Evolutionary conservation across 2,113 vertebrate genomes (phyloP).

Genomic region (Oryzias melastigma): DNA sequence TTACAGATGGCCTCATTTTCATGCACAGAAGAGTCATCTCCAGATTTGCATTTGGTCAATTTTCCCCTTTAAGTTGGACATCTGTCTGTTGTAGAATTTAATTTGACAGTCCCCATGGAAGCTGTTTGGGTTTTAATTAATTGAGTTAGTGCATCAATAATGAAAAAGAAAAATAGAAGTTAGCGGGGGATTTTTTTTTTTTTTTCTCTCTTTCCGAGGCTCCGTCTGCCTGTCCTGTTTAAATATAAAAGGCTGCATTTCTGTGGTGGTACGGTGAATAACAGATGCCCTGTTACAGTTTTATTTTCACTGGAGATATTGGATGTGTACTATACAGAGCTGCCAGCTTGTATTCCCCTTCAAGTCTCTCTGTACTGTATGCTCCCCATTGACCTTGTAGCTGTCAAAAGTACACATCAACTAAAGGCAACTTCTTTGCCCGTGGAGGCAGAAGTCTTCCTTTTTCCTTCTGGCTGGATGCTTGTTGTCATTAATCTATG

Average conservation of each 20-base stretch:
- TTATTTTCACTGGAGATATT: neutral
- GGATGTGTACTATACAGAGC: neutral
- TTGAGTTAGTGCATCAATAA: constrained; percentile 67
- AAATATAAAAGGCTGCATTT: constrained; percentile 4
- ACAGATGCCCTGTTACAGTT: neutral
- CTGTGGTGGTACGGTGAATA: neutral
- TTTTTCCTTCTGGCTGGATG: constrained; percentile 26
- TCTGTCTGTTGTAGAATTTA: constrained; percentile 78
- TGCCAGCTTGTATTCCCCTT: constrained; percentile 12
- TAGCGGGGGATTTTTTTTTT: neutral
- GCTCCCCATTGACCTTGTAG: constrained; percentile 50
- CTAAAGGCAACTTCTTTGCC: constrained; percentile 48
- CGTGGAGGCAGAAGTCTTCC: constrained; percentile 28
- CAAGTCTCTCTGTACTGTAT: constrained; percentile 7
- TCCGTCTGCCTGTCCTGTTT: neutral
- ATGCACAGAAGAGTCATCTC: constrained; percentile 74
- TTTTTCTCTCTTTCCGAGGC: constrained; percentile 2
- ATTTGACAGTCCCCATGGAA: constrained; percentile 67
- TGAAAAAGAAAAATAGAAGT: constrained; percentile 39
- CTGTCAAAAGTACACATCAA: constrained; percentile 52
- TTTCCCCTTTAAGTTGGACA: constrained; percentile 75
- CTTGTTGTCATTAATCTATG: constrained; percentile 55
- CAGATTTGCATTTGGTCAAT: constrained; percentile 76
- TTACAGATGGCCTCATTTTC: constrained; percentile 75
- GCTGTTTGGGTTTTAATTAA: constrained; percentile 75